A percentile compares a stretch with the other conserved stretches of the same genome.
Conservation (phyloP, 2,113 vertebrate species). For the Azemiops feae region DNA sequence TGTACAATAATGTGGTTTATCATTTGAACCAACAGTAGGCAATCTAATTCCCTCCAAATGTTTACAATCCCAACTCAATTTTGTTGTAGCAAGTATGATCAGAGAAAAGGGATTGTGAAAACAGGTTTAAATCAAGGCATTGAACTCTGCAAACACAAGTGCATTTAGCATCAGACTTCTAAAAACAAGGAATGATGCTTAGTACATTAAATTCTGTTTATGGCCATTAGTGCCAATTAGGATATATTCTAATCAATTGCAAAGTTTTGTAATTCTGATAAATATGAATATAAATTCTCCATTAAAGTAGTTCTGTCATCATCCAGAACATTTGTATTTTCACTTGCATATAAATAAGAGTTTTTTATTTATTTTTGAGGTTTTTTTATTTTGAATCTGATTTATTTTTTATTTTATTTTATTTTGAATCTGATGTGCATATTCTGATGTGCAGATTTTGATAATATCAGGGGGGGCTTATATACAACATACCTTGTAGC, state of each 20-base stretch:
- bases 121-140: background rate
- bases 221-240: background rate
- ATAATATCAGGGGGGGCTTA: background rate
- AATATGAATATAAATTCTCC: background rate
- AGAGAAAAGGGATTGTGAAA: background rate
- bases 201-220: background rate
- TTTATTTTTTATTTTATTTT: too few relatives aligned
- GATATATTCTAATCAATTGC: background rate
- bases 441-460: background rate
- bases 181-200: background rate
- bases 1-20: background rate
- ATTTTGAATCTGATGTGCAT: background rate
- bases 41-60: background rate
- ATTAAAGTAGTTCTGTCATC: background rate
- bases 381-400: background rate
- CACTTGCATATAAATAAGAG: background rate
- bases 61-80: background rate
- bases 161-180: background rate
- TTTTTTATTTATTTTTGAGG: background rate
- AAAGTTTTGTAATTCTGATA: background rate
- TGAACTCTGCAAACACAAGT: conserved; percentile 1
- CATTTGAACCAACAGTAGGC: background rate
- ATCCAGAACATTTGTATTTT: background rate
- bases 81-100: background rate
- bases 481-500: background rate